These are phyloP conservation scores for Heliconius aoede DNA, from an alignment of 2,888 invertebrate genomes.

Conservation along the genomic window DNA sequence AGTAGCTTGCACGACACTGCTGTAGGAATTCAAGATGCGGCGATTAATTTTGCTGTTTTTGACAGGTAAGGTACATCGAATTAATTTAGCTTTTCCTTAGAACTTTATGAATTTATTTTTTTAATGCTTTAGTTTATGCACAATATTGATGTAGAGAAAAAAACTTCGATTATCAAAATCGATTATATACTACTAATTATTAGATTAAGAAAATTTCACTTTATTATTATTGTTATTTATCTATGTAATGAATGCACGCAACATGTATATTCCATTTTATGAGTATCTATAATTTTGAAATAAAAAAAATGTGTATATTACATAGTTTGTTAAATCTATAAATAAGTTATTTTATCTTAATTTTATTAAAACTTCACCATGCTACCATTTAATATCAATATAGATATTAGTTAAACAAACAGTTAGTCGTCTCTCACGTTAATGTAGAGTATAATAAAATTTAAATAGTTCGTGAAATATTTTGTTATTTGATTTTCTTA, in stretches of 20 bases:
- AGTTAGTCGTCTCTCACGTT: too few species aligned
- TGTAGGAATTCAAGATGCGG: constrained; percentile 69
- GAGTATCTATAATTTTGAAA: background rate
- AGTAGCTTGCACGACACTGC: constrained; percentile 55
- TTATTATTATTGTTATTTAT: background rate
- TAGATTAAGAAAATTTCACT: background rate
- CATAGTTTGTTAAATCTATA: background rate
- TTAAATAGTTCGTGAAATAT: background rate
- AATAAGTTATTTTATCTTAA: background rate
- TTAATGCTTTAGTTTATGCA: background rate
- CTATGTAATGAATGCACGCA: background rate
- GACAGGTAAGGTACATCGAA: constrained; percentile 68
- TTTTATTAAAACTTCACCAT: background rate
- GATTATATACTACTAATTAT: background rate
- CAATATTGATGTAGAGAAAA: background rate
- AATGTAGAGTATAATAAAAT: background rate
- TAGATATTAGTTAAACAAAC: too few species aligned
- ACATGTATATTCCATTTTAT: background rate
- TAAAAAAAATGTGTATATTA: background rate
- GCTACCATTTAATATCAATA: background rate
- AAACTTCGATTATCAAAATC: background rate
- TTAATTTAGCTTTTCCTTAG: background rate
- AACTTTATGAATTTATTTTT: background rate
- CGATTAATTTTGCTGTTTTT: constrained; percentile 70
- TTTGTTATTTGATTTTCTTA: background rate